Percentiles rank a stretch among this genome's conserved stretches.
Conservation (phyloP, 1,140 invertebrate genomes). For the Solenopsis invicta region DNA sequence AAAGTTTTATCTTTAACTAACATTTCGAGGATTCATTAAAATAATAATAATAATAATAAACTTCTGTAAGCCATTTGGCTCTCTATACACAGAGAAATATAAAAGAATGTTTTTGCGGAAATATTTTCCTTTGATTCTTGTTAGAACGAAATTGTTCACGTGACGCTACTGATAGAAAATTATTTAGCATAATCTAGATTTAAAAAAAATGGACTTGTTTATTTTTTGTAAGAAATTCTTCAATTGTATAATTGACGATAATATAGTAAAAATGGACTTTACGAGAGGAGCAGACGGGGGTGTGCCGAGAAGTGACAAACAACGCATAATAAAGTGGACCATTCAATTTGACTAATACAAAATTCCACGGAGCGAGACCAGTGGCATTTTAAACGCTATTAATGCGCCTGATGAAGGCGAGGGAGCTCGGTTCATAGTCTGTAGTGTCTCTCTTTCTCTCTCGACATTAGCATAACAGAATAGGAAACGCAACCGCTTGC, state of each 20-base stretch:
- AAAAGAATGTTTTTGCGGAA: too few species aligned
- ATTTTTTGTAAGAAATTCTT: too few species aligned
- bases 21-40: too few species aligned
- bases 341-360: constrained; percentile 59
- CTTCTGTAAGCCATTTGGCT: too few species aligned
- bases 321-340: constrained; percentile 30
- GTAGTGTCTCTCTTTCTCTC: neutral
- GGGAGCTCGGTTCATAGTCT: neutral
- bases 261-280: neutral
- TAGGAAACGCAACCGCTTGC: constrained; percentile 9
- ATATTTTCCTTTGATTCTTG: too few species aligned
- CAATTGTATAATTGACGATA: neutral
- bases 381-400: constrained; percentile 60
- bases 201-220: too few species aligned
- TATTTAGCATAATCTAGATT: too few species aligned
- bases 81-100: too few species aligned
- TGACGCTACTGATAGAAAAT: too few species aligned
- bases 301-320: constrained; percentile 26
- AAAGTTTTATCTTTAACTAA: too few species aligned
- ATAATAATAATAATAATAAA: too few species aligned
- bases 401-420: constrained; percentile 36
- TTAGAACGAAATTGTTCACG: too few species aligned
- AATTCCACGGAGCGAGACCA: constrained; percentile 33
- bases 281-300: neutral
- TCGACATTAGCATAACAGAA: constrained; percentile 50